A percentile compares a stretch with the other conserved stretches of the same genome.
These are phyloP conservation scores for Dilophus febrilis DNA, from an alignment of 2,888 invertebrate genomes.

Conservation along the genomic window DNA sequence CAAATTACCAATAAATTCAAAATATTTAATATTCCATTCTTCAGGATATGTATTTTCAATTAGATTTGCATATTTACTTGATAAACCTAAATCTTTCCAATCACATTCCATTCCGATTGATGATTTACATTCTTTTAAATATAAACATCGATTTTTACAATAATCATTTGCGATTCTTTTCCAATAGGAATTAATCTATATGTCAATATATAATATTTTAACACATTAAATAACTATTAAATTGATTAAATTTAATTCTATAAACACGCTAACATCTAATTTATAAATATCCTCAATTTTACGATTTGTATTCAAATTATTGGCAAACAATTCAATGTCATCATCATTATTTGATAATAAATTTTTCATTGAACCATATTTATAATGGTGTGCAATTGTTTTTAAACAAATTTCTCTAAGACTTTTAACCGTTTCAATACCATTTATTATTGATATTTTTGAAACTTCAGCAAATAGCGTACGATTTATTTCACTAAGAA, in stretches of 20 bases:
- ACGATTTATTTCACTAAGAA: constrained; percentile 5
- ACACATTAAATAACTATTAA: no score
- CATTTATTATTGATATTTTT: background rate
- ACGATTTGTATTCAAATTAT: no score
- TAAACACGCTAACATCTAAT: constrained; percentile 1
- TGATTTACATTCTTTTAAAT: background rate
- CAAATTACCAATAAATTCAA: background rate
- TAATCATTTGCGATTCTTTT: constrained; percentile 4
- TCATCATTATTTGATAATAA: no score
- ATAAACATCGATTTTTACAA: background rate
- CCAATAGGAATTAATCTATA: constrained; percentile 7
- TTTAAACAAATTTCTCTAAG: constrained; percentile 1
- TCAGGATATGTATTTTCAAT: constrained; percentile 3
- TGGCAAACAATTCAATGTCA: no score
- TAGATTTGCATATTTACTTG: constrained; percentile 5
- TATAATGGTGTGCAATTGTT: background rate
- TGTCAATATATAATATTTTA: background rate
- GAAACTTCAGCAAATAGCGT: constrained; percentile 5
- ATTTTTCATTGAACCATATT: background rate
- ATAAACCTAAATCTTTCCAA: constrained; percentile 5
- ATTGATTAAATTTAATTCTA: background rate
- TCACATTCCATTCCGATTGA: background rate
- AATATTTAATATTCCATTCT: constrained; percentile 1
- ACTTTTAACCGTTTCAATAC: background rate
- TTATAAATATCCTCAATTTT: constrained; percentile 3